These are phyloP conservation scores for Drosophila melanica DNA, from an alignment of 1,140 invertebrate genomes.

Conservation along the genomic window DNA sequence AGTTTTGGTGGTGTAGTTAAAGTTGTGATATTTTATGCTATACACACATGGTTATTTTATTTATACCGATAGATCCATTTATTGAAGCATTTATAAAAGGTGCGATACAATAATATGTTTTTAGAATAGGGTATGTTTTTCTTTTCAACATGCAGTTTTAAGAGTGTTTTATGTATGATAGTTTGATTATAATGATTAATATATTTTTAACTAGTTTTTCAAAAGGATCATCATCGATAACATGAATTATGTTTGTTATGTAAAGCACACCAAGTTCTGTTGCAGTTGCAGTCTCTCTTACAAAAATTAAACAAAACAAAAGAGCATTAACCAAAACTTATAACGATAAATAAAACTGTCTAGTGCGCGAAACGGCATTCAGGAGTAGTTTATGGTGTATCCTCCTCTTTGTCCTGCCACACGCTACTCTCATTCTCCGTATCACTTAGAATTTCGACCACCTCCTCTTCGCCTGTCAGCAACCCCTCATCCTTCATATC, in stretches of 20 bases:
- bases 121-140: constrained; percentile 26
- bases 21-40: constrained; percentile 63
- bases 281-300: constrained; percentile 76
- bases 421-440: constrained; percentile 73
- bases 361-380: constrained; percentile 43
- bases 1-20: constrained; percentile 70
- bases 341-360: constrained; percentile 64
- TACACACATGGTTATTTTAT: constrained; percentile 52
- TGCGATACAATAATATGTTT: constrained; percentile 46
- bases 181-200: constrained; percentile 36
- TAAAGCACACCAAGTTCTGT: constrained; percentile 78
- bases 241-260: constrained; percentile 59
- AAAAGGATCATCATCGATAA: constrained; percentile 36
- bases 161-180: constrained; percentile 32
- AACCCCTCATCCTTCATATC: constrained; percentile 51
- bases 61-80: constrained; percentile 55
- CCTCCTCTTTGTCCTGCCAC: constrained; percentile 71
- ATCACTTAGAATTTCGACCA: constrained; percentile 69
- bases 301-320: constrained; percentile 69
- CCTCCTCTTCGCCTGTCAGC: constrained; percentile 53
- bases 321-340: constrained; percentile 64
- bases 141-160: constrained; percentile 28
- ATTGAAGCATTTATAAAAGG: constrained; percentile 71
- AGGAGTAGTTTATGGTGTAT: constrained; percentile 41
- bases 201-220: constrained; percentile 46